phyloP scores from a whole-genome alignment of 2,113 vertebrate species.

The Steatornis caripensis region DNA sequence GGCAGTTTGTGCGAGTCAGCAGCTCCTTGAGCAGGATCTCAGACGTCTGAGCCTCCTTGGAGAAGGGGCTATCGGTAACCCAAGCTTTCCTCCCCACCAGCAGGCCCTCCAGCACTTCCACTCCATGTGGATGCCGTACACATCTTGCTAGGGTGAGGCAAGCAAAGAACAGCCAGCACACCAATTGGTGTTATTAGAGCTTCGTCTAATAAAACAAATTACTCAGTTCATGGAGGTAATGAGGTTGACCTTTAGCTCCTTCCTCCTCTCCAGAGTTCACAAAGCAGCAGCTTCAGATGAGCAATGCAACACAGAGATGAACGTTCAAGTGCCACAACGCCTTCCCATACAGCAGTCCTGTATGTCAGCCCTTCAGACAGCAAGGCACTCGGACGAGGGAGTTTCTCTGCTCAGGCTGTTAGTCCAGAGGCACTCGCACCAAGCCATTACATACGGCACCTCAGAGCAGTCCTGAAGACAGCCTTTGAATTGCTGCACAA shows the following conservation, averaged over 20 bases:
- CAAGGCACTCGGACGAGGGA: neutral
- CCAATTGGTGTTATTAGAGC: neutral
- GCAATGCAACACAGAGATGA: rapidly evolving
- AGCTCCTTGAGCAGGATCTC: neutral
- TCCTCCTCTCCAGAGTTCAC: neutral
- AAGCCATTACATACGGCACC: neutral
- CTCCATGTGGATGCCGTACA: neutral
- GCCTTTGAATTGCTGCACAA: rapidly evolving
- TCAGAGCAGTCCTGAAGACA: neutral
- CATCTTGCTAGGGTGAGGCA: neutral
- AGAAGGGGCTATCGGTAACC: neutral
- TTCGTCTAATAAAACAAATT: neutral
- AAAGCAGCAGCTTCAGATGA: neutral
- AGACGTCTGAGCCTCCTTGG: neutral
- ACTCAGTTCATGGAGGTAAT: neutral
- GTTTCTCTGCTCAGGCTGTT: neutral
- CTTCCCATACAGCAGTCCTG: too few species aligned
- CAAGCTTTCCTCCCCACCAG: neutral
- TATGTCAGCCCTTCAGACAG: neutral
- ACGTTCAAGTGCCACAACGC: too few species aligned
- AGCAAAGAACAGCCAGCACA: neutral
- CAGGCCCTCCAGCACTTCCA: neutral
- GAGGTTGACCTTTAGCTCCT: neutral
- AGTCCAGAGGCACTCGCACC: neutral
- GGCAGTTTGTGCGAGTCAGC: neutral